Base-by-base conservation (phyloP, 2,113 vertebrate species). In the Promerops cafer region DNA sequence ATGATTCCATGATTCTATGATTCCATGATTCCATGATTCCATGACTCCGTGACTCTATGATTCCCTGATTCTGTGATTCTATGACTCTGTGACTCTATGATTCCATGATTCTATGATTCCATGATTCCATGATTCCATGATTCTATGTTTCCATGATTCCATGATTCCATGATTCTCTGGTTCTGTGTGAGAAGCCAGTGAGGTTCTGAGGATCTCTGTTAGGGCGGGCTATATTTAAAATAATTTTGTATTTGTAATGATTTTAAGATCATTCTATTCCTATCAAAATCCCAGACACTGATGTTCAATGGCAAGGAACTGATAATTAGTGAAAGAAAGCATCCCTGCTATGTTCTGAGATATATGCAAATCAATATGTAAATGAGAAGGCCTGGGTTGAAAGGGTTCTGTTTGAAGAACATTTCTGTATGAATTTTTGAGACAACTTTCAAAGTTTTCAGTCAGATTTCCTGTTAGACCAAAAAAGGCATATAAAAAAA, bases 1-100 rank as follows among this genome's bases (percentile, higher is more conserved):
- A 0, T 74, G 11, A 59, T 2, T 35, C 26, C 4, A 4, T 57
- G 31, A 37, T 1, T 37, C 11, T 3, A 4, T 28, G 9, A 39
- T 3, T 44, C 31, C 2, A 2, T 72, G 9, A 42, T 1, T 56
- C 28, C 6, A 3, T 44, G 23, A 35, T 4, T 44, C 17, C 3
- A 2, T 27, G 1, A 57, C 0, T n/a, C 18, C 3, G 0, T 45
- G 11, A 59, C 0, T 18, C 11, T 7, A 1, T 74, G 17, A 27
- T 1, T 76, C 57, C 1, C 1, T 49, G 9, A 60, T 2, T 56
- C 52, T 0, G 4, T 44, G 3, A 20, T 2, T 44, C 18, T 3
- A 3, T 45, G 3, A 23, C 1, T 31, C 21, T 5, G 0, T 33
- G 1, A 57, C 0, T 57, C 6, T 4, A 0, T 50, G 2, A 39